A percentile compares a stretch with the other conserved stretches of the same genome.
These are phyloP conservation scores for Heliconius melpomene DNA, from an alignment of 1,140 invertebrate species.

Conservation along the genomic window DNA sequence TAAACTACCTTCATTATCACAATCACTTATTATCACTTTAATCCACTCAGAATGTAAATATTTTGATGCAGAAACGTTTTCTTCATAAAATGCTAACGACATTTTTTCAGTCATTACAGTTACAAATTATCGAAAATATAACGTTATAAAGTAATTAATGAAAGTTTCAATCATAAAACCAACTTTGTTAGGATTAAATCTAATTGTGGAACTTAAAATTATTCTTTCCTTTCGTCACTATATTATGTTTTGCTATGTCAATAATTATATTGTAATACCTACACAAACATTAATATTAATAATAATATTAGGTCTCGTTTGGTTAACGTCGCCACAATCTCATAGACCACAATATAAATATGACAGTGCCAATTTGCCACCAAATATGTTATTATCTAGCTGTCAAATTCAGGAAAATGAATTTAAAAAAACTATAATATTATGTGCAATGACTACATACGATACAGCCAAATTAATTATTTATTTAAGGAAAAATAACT, in stretches of 20 bases:
- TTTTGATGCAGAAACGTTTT: background rate
- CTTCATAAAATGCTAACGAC: background rate
- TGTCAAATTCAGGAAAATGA: background rate
- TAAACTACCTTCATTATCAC: slow-evolving; percentile 14
- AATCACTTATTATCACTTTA: slow-evolving; percentile 10
- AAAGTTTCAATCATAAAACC: background rate
- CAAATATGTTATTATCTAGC: background rate
- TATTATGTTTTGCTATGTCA: background rate
- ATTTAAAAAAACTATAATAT: background rate
- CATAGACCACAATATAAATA: background rate
- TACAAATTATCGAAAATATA: background rate
- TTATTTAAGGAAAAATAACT: background rate
- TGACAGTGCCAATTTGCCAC: background rate
- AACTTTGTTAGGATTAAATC: background rate
- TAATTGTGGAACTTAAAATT: background rate
- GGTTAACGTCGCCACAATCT: no score
- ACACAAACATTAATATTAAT: no score
- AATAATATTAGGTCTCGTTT: no score
- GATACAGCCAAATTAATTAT: background rate
- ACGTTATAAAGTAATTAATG: background rate
- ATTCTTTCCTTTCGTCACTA: background rate
- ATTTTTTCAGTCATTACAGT: background rate
- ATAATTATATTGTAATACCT: no score
- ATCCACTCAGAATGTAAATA: slow-evolving; percentile 13
- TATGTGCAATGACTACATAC: background rate